phyloP scores from a whole-genome alignment of 2,113 vertebrate genomes.

The Trematocara variabile region DNA sequence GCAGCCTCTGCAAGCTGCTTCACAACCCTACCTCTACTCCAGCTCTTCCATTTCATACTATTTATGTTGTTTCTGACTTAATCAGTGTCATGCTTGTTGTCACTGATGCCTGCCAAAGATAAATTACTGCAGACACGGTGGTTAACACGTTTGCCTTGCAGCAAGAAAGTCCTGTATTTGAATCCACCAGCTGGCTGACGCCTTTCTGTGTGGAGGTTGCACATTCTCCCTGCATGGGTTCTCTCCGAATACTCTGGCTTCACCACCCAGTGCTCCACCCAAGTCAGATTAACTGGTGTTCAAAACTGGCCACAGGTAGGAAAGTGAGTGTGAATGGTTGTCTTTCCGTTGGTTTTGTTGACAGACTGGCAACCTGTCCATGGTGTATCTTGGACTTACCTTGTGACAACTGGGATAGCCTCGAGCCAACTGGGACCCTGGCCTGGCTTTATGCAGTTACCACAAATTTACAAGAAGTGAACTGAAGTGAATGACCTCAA shows the following conservation, averaged over 20 bases:
- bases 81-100: neutral
- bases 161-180: neutral
- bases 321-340: neutral
- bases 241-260: neutral
- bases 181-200: neutral
- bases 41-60: neutral
- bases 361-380: neutral
- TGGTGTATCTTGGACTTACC: neutral
- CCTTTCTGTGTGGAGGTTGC: neutral
- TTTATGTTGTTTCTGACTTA: neutral
- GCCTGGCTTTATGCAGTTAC: neutral
- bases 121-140: neutral
- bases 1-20: neutral
- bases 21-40: neutral
- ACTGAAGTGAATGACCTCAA: neutral
- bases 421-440: neutral
- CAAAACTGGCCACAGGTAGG: neutral
- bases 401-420: neutral
- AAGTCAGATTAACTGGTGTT: neutral
- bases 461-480: neutral
- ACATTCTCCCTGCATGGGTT: neutral
- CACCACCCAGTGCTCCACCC: neutral
- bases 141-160: neutral
- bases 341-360: neutral
- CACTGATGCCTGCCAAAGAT: neutral